Evolutionary conservation across 1,140 invertebrate species (phyloP), one percentile per base, ranked within the genome.

Genomic region (Macrobrachium nipponense): DNA sequence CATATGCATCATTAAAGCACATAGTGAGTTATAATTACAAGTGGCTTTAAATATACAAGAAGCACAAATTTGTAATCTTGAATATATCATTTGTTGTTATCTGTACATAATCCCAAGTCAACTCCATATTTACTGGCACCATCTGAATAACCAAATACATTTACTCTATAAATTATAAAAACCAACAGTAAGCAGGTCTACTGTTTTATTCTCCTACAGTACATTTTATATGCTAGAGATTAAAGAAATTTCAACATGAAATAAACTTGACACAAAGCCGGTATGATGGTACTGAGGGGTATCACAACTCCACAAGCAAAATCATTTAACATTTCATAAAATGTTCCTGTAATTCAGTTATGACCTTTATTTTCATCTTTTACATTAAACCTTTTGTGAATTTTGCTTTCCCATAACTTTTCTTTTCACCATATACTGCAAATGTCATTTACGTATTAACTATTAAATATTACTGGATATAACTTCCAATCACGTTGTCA

Each of bases 111-210:
- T 36, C 27, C 27, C 27, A 36, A 36, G 27, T 36, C 27, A 36
- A 2, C 27, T 36, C 27, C 27, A 36, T 36, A 36, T 36, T 36
- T 36, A 36, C 27, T 36, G 27, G 27, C 27, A 36, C 27, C 27
- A 36, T 36, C 27, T 36, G 27, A 61, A 62, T 79, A 62, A 10
- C 18, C 20, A 27, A 10, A 78, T 43, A 79, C 23, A 61, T 17
- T 79, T 79, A 79, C 64, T 79, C 77, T 79, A 79, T 79, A 12
- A 79, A 79, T 61, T 61, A 61, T 77, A 61, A 79, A 27, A 79
- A 79, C 27, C 44, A 61, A 79, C 77, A 79, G 61, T 36, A 79
- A 79, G 60, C 77, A 79, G 15, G 61, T 58, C 77, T 64, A 62
- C 58, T 64, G 43, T 18, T 51, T n/a, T n/a, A 75, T 79, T 79